Percentiles rank a stretch among this genome's conserved stretches.
Conservation (phyloP, 1,140 invertebrate genomes). For the Drosophila mojavensis region DNA sequence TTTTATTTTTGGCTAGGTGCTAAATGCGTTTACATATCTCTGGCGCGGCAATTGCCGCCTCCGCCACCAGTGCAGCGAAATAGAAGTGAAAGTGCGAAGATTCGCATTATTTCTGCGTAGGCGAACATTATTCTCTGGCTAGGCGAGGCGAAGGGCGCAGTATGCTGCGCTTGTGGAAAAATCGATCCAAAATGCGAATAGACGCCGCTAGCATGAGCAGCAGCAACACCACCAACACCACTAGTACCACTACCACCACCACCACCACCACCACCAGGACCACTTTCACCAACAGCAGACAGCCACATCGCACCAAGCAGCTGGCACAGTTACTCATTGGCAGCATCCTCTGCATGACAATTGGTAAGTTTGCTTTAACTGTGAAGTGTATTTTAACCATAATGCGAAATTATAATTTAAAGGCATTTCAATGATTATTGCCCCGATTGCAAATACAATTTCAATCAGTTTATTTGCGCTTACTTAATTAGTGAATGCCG, state of each 20-base stretch:
- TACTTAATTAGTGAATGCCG: neutral
- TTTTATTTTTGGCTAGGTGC: slow-evolving; percentile 40
- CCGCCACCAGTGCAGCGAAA: slow-evolving; percentile 4
- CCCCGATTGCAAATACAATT: neutral
- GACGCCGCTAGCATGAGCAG: slow-evolving; percentile 41
- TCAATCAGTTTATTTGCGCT: slow-evolving; percentile 1
- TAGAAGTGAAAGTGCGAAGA: slow-evolving; percentile 67
- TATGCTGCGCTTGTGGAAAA: slow-evolving; percentile 72
- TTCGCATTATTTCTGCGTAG: slow-evolving; percentile 76
- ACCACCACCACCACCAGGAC: slow-evolving; percentile 20
- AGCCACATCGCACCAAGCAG: slow-evolving; percentile 37
- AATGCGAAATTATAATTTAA: no score
- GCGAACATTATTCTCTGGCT: slow-evolving; percentile 58
- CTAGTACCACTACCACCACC: slow-evolving; percentile 14
- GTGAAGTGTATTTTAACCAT: no score
- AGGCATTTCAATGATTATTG: neutral
- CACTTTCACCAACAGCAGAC: slow-evolving; percentile 1
- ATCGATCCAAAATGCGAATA: slow-evolving; percentile 70
- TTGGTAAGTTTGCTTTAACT: slow-evolving; percentile 57
- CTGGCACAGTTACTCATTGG: slow-evolving; percentile 63
- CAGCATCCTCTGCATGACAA: slow-evolving; percentile 62
- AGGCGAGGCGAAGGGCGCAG: slow-evolving; percentile 22
- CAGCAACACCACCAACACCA: slow-evolving; percentile 20
- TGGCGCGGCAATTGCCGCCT: slow-evolving; percentile 48
- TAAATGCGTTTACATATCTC: slow-evolving; percentile 68